Percentiles rank a stretch among this genome's conserved stretches.
Conservation (phyloP, 2,797 vertebrate genomes). For the Sebastes nivosus region DNA sequence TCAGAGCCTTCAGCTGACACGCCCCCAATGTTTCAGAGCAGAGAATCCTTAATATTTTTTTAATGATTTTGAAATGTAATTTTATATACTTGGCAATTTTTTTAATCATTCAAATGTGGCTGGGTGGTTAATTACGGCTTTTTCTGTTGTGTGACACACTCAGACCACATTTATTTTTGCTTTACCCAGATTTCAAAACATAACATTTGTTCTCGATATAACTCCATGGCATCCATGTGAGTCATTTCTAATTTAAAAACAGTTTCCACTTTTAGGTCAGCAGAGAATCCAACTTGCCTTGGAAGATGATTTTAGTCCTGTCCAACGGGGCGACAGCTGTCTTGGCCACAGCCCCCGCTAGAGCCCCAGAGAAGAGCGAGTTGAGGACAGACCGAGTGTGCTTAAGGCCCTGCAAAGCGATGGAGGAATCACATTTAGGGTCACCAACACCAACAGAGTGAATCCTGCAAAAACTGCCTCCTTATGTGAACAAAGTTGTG, state of each 20-base stretch:
- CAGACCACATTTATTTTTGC: no score
- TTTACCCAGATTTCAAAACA: neutral
- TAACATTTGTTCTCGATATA: neutral
- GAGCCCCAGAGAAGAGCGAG: conserved; percentile 91
- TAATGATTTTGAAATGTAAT: no score
- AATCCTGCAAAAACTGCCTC: conserved; percentile 13
- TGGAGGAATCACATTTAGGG: conserved; percentile 15
- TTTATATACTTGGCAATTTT: no score
- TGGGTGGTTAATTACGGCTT: no score
- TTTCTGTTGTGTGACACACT: no score
- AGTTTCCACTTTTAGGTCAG: conserved; percentile 15
- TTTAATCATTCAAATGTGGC: no score
- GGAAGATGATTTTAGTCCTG: conserved; percentile 99
- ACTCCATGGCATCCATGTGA: neutral
- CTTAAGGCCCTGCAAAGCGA: conserved; percentile 76
- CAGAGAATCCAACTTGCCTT: conserved; percentile 82
- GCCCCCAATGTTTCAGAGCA: accelerated
- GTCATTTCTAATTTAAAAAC: conserved; percentile 11
- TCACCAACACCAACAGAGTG: neutral
- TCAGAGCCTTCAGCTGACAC: no score
- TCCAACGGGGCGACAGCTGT: conserved; percentile 96
- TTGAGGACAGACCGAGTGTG: conserved; percentile 86
- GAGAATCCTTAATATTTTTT: no score
- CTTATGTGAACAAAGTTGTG: conserved; percentile 7
- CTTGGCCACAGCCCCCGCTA: conserved; percentile 96